A percentile compares a stretch with the other conserved stretches of the same genome.
Evolutionary conservation across 2,797 vertebrate species (phyloP).

Genomic region (Sebastes melanostomus): DNA sequence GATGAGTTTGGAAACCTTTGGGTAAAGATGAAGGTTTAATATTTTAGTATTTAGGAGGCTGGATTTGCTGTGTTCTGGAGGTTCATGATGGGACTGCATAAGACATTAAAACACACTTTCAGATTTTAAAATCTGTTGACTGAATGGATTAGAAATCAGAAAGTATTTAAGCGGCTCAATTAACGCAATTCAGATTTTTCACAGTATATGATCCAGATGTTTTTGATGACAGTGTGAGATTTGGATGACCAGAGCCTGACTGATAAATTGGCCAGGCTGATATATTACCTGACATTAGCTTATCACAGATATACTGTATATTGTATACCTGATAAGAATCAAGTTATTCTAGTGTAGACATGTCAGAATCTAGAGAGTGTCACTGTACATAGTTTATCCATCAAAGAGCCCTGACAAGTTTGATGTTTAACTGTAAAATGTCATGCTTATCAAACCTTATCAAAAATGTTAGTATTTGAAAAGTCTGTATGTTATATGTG

Average conservation of each 20-base stretch:
- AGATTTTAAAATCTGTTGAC: background rate
- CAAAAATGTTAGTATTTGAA: background rate
- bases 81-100: background rate
- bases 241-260: background rate
- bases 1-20: conserved; percentile 10
- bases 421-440: background rate
- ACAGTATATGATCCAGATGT: background rate
- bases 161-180: background rate
- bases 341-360: background rate
- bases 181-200: background rate
- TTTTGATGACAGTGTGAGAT: background rate
- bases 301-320: background rate
- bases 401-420: no score
- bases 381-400: background rate
- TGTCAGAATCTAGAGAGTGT: background rate
- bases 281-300: background rate
- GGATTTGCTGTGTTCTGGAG: background rate
- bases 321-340: background rate
- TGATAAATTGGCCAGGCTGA: background rate
- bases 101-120: background rate
- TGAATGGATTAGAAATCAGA: background rate
- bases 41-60: background rate
- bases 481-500: background rate
- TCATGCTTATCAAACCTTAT: background rate
- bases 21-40: background rate